Evolutionary conservation across 2,888 invertebrate genomes (phyloP), one percentile per base, ranked within the genome.

Genomic region (Hypolimnas misippus): DNA sequence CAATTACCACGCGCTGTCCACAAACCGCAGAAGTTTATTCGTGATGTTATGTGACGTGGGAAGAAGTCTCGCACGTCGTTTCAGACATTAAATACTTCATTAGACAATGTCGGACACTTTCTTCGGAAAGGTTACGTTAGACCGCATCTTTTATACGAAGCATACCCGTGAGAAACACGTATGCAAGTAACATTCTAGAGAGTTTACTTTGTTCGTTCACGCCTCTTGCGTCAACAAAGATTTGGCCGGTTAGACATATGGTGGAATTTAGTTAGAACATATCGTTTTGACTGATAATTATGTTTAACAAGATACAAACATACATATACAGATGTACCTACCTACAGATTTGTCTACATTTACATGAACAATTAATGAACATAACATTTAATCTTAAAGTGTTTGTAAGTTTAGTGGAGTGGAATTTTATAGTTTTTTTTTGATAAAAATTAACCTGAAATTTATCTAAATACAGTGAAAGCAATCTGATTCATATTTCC

Each of bases 221-320:
- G 77, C 78, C 73, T 84, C 82, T 85, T 86, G 83, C 79, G 79
- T 86, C 84, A 86, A 86, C 76, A 86, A 82, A 83, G 82, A 29
- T 35, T 35, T 49, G 8, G 29, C 19, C 16, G 54, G 82, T 86
- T 82, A 83, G 74, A 58, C 59, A 61, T 51, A 58, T 62, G 60
- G 14, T 56, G 46, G 35, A 17, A 38, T 38, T 44, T 31, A 50
- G 51, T 56, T 31, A 56, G 55, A 52, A 40, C n/a, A 5, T 49
- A 29, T 46, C 17, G 12, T 44, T 46, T n/a, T 14, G 12, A 17
- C 33, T 16, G 25, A 21, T 56, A 51, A 33, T 38, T n/a, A 38
- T 38, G 2, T 38, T n/a, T 38, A 38, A n/a, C 12, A 16, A 50
- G 42, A 38, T 61, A 44, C 40, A 61, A 33, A 42, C 50, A 38